Percentiles rank a stretch among this genome's conserved stretches.
Evolutionary conservation across 2,797 vertebrate genomes (phyloP).

Genomic region (Yasuhikotakia modesta): DNA sequence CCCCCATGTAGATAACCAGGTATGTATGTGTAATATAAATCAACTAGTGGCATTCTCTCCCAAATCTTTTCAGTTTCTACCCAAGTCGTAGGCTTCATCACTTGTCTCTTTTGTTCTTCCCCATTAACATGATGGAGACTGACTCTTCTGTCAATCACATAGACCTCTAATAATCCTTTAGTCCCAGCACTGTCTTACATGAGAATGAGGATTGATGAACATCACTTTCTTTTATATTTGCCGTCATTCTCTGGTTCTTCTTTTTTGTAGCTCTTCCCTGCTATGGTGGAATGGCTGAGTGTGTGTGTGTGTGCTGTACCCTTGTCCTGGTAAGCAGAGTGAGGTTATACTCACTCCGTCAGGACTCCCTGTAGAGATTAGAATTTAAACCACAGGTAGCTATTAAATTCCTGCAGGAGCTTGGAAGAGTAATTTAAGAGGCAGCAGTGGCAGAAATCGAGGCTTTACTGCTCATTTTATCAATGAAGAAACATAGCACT

Average conservation of each 20-base stretch:
- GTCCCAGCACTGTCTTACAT: conserved; percentile 8
- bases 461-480: conserved; percentile 17
- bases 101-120: conserved; percentile 10
- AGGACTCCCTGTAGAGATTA: conserved; percentile 36
- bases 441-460: conserved; percentile 22
- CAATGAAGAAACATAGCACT: conserved; percentile 28
- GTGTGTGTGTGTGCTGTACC: conserved; percentile 6
- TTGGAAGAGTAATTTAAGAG: conserved; percentile 43
- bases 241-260: neutral
- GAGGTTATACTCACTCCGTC: conserved; percentile 36
- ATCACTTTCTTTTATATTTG: neutral
- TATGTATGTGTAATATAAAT: neutral
- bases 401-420: conserved; percentile 48
- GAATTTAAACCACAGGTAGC: conserved; percentile 56
- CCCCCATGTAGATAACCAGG: neutral
- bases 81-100: neutral
- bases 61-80: conserved; percentile 1
- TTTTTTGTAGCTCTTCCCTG: conserved; percentile 1
- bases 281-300: conserved; percentile 1
- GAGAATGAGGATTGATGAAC: neutral
- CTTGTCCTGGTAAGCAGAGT: conserved; percentile 8
- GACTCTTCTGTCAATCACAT: conserved; percentile 35
- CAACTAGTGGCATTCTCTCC: neutral
- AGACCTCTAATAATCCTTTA: conserved; percentile 23
- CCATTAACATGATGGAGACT: conserved; percentile 31